Evolutionary conservation across 2,888 invertebrate species (phyloP), one percentile per base, ranked within the genome.

Genomic region (Standfussiana lucernea): DNA sequence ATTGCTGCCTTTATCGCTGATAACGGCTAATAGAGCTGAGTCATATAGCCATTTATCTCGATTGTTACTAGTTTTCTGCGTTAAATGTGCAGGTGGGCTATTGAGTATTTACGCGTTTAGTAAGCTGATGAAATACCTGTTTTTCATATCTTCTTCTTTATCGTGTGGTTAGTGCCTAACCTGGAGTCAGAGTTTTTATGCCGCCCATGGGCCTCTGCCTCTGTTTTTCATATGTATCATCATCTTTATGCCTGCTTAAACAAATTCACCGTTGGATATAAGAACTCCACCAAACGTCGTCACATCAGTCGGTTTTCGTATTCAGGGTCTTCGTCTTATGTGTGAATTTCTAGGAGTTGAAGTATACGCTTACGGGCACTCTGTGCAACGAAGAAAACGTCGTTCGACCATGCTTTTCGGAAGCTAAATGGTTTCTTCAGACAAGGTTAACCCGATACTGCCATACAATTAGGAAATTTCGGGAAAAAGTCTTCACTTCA

Each of bases 21-120:
- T 62, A 67, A 56, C 66, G 15, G 11, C 1, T 28, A 37, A 37
- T 8, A 21, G 4, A 67, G 64, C 65, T 64, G 65, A 75, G 13
- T 59, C 47, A 74, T 67, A 11, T 28, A 6, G 8, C 18, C 47
- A 42, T 62, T 71, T 50, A 68, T 76, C 42, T 56, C 35, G 37
- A 68, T 67, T 40, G 21, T 64, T 24, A 59, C 18, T 42, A 35
- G 61, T 70, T 40, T 45, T 40, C 11, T 53, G 10, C 42, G 28
- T 53, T 53, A 21, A 18, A 45, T 45, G 35, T 45, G 53, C 47
- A 56, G 37, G 37, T 45, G 28, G 18, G 24, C 0, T 24, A 40
- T 62, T 62, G 15, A n/a, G 40, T 35, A 15, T 42, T 21, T 21
- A 21, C 6, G 8, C 13, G 7, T 47, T 47, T 18, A 45, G 24